These are phyloP conservation scores for Sebastes steindachneri DNA, from an alignment of 2,797 vertebrate species.

Conservation along the genomic window DNA sequence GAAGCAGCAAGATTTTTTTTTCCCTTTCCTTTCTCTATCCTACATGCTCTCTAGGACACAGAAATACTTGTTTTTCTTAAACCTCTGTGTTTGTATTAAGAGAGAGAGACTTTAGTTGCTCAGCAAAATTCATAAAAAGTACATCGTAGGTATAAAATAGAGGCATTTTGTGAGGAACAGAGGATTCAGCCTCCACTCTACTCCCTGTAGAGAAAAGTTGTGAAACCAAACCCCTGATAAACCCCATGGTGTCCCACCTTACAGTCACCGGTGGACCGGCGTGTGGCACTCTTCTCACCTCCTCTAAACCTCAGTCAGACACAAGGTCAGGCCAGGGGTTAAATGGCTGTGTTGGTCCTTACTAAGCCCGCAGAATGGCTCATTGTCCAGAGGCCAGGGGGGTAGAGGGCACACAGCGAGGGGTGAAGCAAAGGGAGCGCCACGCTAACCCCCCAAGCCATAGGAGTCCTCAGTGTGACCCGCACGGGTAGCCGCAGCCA, in stretches of 20 bases:
- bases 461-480: slow-evolving; percentile 78
- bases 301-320: slow-evolving; percentile 72
- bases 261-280: slow-evolving; percentile 40
- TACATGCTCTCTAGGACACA: not conserved
- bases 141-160: not conserved
- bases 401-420: slow-evolving; percentile 64
- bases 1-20: not conserved
- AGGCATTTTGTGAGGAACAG: not conserved
- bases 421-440: slow-evolving; percentile 60
- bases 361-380: slow-evolving; percentile 71
- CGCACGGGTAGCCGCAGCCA: slow-evolving; percentile 33
- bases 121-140: not conserved
- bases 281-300: slow-evolving; percentile 72
- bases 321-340: slow-evolving; percentile 82
- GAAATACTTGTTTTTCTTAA: not conserved
- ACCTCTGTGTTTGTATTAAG: not conserved
- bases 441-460: slow-evolving; percentile 65
- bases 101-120: not conserved
- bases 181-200: not conserved
- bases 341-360: slow-evolving; percentile 77
- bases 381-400: slow-evolving; percentile 78
- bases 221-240: slow-evolving; percentile 38
- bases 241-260: slow-evolving; percentile 36
- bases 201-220: slow-evolving; percentile 19
- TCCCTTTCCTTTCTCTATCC: not conserved